These are phyloP conservation scores for Muraenolepis orangiensis DNA, from an alignment of 2,797 vertebrate genomes.

Conservation along the genomic window DNA sequence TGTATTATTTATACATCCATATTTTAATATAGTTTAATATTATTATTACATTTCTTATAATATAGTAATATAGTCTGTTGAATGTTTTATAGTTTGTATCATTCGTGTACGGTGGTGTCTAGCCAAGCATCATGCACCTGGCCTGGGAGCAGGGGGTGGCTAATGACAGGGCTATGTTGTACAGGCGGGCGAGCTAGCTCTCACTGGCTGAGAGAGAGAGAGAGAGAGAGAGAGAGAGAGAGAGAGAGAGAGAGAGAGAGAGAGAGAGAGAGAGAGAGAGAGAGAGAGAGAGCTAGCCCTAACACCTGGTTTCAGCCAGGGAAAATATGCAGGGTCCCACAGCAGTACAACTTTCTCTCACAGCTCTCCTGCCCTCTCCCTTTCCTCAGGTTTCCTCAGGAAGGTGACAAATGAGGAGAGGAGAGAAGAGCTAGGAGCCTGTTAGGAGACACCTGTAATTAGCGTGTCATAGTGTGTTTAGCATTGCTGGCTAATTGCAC, in stretches of 20 bases:
- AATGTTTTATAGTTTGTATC: too few species aligned
- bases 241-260: too few species aligned
- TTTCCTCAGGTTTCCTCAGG: not conserved
- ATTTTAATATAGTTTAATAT: too few species aligned
- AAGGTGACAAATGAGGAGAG: not conserved
- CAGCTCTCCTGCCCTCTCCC: not conserved
- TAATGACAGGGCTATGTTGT: not conserved
- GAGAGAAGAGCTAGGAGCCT: not conserved
- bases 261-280: too few species aligned
- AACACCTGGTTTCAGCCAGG: not conserved
- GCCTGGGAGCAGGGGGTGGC: not conserved
- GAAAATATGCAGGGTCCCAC: conserved; percentile 44
- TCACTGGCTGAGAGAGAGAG: not conserved
- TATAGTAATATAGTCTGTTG: too few species aligned
- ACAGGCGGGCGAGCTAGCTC: not conserved
- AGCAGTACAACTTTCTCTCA: conserved; percentile 57
- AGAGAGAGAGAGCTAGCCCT: not conserved
- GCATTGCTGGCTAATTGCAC: not conserved
- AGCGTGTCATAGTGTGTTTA: not conserved
- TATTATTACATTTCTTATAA: too few species aligned
- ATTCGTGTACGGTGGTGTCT: not conserved
- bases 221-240: not conserved
- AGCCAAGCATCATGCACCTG: not conserved
- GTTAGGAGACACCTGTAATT: not conserved
- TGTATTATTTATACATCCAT: too few species aligned